Percentiles rank a stretch among this genome's conserved stretches.
Conservation (phyloP, 2,888 invertebrate genomes). For the Ischnura elegans region DNA sequence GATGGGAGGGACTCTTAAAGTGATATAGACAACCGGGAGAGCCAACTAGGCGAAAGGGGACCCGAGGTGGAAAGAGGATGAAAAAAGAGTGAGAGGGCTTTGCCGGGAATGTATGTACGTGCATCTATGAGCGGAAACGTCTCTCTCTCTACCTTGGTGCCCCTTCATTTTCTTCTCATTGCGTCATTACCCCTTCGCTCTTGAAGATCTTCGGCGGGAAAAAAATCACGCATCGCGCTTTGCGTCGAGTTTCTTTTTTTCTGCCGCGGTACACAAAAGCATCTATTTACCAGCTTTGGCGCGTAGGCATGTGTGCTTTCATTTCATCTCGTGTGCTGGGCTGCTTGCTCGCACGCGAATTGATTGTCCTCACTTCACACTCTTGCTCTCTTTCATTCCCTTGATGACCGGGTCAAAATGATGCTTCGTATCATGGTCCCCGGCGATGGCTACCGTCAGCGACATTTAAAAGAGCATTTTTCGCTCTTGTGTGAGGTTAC, state of each 20-base stretch:
- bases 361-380: background rate
- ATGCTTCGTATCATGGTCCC: too few relatives aligned
- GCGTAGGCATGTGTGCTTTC: slow-evolving; percentile 2
- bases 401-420: too few relatives aligned
- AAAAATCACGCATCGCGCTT: slow-evolving; percentile 10
- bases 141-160: background rate
- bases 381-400: too few relatives aligned
- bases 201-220: slow-evolving; percentile 45
- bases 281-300: slow-evolving; percentile 40
- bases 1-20: background rate
- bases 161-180: slow-evolving; percentile 3
- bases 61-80: background rate
- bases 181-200: slow-evolving; percentile 41
- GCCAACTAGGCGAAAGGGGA: background rate
- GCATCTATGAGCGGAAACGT: slow-evolving; percentile 53
- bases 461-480: too few relatives aligned
- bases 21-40: background rate
- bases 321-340: background rate
- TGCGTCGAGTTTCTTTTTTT: slow-evolving; percentile 27
- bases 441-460: too few relatives aligned
- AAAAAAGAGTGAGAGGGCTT: background rate
- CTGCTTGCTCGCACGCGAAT: background rate
- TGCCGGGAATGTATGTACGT: slow-evolving; percentile 49
- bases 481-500: too few relatives aligned
- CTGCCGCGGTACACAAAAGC: slow-evolving; percentile 53